Evolutionary conservation across 1,140 invertebrate genomes (phyloP), one percentile per base, ranked within the genome.

Genomic region (Linepithema humile): DNA sequence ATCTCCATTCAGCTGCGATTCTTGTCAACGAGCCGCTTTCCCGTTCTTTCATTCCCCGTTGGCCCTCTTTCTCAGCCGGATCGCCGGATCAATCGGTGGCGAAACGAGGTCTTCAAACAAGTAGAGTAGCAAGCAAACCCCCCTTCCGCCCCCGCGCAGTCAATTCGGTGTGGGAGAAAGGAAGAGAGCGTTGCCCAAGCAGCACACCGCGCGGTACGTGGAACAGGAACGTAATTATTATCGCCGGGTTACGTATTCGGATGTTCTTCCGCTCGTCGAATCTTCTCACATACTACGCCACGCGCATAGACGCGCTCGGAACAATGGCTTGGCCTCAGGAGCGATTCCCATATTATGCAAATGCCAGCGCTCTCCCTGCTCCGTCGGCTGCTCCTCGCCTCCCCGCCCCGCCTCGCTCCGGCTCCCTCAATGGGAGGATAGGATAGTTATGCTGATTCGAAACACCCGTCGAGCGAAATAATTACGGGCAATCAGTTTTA

Each of bases 271-370:
- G 92, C 84, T 90, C 83, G 85, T 87, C 77, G 86, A 91, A 89
- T 90, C 85, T 92, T 92, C 91, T 92, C 92, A 92, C 92, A 92
- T 92, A 92, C 90, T 90, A 89, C 90, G 86, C 88, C 84, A 20
- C 82, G 75, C 77, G 62, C 90, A 80, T 82, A 90, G 87, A 90
- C 86, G 85, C 70, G 72, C 89, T 88, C 65, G 83, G 89, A 92
- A 93, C 92, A 93, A 93, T 93, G 85, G 90, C 70, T 67, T 77
- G 85, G 85, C 88, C 88, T 89, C 88, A 88, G 85, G 64, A 88
- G 87, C 82, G 89, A 90, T 91, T 93, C 91, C 89, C 91, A 93
- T 91, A 93, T 92, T 93, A 93, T 92, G 91, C 91, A 92, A 92
- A 92, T 92, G 43, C 60, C 82, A 62, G 59, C 48, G 43, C 80